Conservation (phyloP, 2,113 vertebrate genomes). For the Lutjanus erythropterus region DNA sequence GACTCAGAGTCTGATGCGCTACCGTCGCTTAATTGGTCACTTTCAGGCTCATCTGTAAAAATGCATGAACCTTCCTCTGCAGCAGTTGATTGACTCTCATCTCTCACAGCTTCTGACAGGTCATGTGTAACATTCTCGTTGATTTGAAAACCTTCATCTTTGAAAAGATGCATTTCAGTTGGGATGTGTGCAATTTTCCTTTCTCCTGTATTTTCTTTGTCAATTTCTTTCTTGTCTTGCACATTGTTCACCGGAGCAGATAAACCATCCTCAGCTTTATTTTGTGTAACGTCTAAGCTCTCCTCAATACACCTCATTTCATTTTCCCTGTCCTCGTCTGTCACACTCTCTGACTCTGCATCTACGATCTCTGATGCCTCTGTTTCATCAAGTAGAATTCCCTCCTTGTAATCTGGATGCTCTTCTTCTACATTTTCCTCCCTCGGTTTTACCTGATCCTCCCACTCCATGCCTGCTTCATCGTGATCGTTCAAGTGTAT, state of each 20-base stretch:
- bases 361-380: slow-evolving; percentile 7
- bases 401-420: slow-evolving; percentile 10
- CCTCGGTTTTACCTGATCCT: background rate
- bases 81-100: background rate
- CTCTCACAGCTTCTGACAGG: background rate
- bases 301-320: slow-evolving; percentile 20
- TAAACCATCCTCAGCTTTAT: slow-evolving; percentile 11
- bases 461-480: background rate
- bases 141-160: slow-evolving; percentile 14
- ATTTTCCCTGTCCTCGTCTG: slow-evolving; percentile 7
- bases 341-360: slow-evolving; percentile 7
- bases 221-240: slow-evolving; percentile 1
- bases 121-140: background rate
- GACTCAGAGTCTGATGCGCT: slow-evolving; percentile 74
- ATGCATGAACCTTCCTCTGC: background rate
- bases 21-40: slow-evolving; percentile 24
- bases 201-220: slow-evolving; percentile 18
- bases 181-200: slow-evolving; percentile 13
- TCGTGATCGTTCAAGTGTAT: background rate
- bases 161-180: slow-evolving; percentile 9
- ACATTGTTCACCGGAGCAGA: slow-evolving; percentile 47
- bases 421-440: slow-evolving; percentile 17
- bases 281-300: slow-evolving; percentile 22
- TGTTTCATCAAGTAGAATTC: background rate
- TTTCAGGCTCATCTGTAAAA: slow-evolving; percentile 33